Evolutionary conservation across 2,797 vertebrate genomes (phyloP), one percentile per base, ranked within the genome.

Genomic region (Notamacropus eugenii): DNA sequence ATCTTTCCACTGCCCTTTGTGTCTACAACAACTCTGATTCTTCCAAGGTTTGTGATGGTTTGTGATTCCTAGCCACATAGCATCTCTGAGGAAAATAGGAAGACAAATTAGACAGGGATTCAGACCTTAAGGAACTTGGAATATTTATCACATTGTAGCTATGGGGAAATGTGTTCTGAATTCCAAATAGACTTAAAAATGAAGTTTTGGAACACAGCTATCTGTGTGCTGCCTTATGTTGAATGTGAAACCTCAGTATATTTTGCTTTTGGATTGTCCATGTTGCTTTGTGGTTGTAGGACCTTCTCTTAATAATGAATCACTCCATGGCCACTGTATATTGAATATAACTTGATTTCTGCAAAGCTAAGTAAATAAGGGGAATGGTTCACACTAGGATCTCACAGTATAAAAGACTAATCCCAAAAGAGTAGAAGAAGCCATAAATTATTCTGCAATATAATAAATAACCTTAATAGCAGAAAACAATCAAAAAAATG

Each of bases 371-470:
- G 90, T 1, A 0, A 50, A 31, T 90, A 10, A 90, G 87, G 92
- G 57, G 46, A 93, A 24, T 50, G 34, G 12, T 94, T 96, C 90
- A 96, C n/a, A 97, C 54, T 57, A 92, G 57, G 74, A 54, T 96
- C 59, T 56, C 93, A 74, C n/a, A 94, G 82, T 74, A 14, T 62
- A 74, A 40, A 54, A 62, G 96, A 67, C 54, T 55, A 31, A 93
- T 87, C 74, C n/a, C 93, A 87, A 55, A 95, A 95, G 90, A 54
- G 4, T 13, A 56, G 59, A 82, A 55, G 34, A 93, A 57, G 13
- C 19, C 12, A 54, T 13, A 55, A 55, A 22, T 90, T 54, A 52
- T 94, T 93, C 82, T 92, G 46, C 93, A 91, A 0, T 91, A 27
- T 50, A 52, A 52, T 8, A 52, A 52, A 52, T 52, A 90, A 57